Evolutionary conservation across 2,797 vertebrate genomes (phyloP).

Genomic region (Scomberomorus guttatus): DNA sequence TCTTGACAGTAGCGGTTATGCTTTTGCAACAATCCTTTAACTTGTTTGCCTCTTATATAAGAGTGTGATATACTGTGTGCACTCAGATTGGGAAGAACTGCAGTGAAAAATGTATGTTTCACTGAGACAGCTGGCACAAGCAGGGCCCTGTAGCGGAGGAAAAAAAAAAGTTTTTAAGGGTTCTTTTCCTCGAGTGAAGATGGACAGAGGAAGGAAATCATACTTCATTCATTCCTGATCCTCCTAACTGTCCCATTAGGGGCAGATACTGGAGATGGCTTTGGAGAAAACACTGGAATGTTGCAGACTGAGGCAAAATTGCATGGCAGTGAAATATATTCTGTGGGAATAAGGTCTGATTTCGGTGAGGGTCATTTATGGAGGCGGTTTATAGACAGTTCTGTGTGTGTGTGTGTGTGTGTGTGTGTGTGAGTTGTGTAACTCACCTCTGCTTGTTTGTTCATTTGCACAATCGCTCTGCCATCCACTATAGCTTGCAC

Average conservation of each 20-base stretch:
- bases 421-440: conserved; percentile 57
- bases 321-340: conserved; percentile 46
- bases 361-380: conserved; percentile 35
- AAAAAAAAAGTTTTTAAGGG: conserved; percentile 1
- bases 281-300: conserved; percentile 51
- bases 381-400: conserved; percentile 20
- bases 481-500: conserved; percentile 52
- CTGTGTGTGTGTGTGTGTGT: conserved; percentile 16
- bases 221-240: conserved; percentile 47
- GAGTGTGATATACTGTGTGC: neutral
- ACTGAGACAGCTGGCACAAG: conserved; percentile 59
- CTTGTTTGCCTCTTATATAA: neutral
- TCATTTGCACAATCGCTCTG: conserved; percentile 65
- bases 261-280: conserved; percentile 51
- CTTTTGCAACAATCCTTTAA: neutral
- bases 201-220: conserved; percentile 50
- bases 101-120: conserved; percentile 37
- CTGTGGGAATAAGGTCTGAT: conserved; percentile 58
- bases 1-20: neutral
- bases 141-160: conserved; percentile 17
- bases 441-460: conserved; percentile 64
- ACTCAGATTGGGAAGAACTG: conserved; percentile 17
- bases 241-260: conserved; percentile 49
- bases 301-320: conserved; percentile 43
- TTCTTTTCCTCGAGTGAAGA: conserved; percentile 32